Conservation (phyloP, 2,113 vertebrate genomes). For the Okapia johnstoni region DNA sequence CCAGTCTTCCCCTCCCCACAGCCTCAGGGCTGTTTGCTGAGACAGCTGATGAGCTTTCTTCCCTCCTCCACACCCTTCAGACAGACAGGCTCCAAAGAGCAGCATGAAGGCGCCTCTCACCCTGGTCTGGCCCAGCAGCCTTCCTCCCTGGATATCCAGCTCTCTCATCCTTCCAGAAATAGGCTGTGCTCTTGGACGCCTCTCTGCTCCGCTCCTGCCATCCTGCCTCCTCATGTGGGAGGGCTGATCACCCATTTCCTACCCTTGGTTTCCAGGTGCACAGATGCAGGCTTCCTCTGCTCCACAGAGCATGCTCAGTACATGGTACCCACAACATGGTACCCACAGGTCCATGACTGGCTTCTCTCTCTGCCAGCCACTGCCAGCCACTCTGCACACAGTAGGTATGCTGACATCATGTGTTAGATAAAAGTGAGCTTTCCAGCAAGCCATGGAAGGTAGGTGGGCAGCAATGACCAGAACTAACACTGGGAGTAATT, state of each 20-base stretch:
- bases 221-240: neutral
- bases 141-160: neutral
- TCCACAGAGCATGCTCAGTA: neutral
- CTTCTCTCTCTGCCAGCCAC: too few species aligned
- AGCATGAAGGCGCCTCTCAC: accelerated
- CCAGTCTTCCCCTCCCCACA: too few species aligned
- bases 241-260: accelerated
- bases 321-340: neutral
- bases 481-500: neutral
- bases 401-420: accelerated
- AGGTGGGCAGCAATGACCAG: neutral
- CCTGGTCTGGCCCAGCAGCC: neutral
- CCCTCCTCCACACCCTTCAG: too few species aligned
- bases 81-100: accelerated
- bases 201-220: too few species aligned
- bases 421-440: neutral
- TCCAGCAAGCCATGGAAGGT: neutral
- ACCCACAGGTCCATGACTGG: too few species aligned
- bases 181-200: neutral
- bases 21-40: neutral
- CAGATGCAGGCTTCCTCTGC: neutral
- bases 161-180: neutral
- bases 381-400: neutral
- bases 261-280: accelerated
- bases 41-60: too few species aligned